phyloP scores from a whole-genome alignment of 1,140 invertebrate species.

The Neodiprion lecontei region DNA sequence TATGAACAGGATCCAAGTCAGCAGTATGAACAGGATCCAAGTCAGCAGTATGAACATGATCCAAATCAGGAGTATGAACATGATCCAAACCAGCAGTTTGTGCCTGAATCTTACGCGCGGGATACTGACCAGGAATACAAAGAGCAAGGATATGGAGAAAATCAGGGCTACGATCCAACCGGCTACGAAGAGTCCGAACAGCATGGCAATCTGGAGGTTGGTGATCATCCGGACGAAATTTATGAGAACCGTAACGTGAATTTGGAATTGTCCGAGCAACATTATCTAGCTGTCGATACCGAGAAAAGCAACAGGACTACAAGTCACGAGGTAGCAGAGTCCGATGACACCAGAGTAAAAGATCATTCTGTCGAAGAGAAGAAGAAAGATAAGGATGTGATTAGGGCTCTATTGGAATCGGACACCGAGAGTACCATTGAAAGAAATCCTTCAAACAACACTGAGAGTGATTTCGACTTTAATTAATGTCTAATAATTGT shows the following conservation, averaged over 20 bases:
- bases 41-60: slow-evolving; percentile 16
- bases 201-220: background rate
- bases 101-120: slow-evolving; percentile 28
- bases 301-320: background rate
- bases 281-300: slow-evolving; percentile 16
- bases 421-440: slow-evolving; percentile 59
- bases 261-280: slow-evolving; percentile 18
- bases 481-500: slow-evolving; percentile 37
- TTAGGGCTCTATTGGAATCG: slow-evolving; percentile 49
- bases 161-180: slow-evolving; percentile 20
- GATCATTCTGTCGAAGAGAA: slow-evolving; percentile 23
- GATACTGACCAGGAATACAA: slow-evolving; percentile 34
- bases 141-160: slow-evolving; percentile 28
- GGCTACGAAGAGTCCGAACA: background rate
- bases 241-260: slow-evolving; percentile 9
- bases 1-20: slow-evolving; percentile 28
- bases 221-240: background rate
- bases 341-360: background rate
- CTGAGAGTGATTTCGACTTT: slow-evolving; percentile 58
- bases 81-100: background rate
- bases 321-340: background rate
- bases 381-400: slow-evolving; percentile 43
- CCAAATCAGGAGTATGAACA: background rate
- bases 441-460: slow-evolving; percentile 51
- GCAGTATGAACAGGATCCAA: slow-evolving; percentile 16